Evolutionary conservation across 2,888 invertebrate species (phyloP).

Genomic region (Drosophila engyochracea): DNA sequence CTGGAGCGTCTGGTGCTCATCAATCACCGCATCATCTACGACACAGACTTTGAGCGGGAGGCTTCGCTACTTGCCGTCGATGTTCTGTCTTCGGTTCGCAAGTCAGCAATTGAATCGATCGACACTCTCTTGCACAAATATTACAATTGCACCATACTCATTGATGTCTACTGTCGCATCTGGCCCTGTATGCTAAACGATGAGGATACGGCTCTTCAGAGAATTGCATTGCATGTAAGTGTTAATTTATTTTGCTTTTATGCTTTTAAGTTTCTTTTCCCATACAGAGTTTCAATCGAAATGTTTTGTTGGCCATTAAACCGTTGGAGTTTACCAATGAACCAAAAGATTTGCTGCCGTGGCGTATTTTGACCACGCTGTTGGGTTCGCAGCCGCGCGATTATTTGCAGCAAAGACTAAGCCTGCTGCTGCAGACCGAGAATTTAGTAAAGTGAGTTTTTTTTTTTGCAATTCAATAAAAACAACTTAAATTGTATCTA

Average conservation of each 20-base stretch:
- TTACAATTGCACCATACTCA: slow-evolving; percentile 83
- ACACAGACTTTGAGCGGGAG: slow-evolving; percentile 83
- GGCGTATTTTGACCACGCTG: slow-evolving; percentile 83
- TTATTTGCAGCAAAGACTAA: slow-evolving; percentile 81
- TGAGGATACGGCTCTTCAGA: slow-evolving; percentile 78
- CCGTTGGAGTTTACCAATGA: slow-evolving; percentile 83
- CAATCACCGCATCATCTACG: slow-evolving; percentile 83
- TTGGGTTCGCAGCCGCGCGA: slow-evolving; percentile 79
- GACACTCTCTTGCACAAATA: slow-evolving; percentile 79
- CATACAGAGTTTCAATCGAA: slow-evolving; percentile 81
- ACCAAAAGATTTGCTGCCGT: slow-evolving; percentile 84
- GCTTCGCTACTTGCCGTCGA: slow-evolving; percentile 76
- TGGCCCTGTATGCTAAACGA: slow-evolving; percentile 82
- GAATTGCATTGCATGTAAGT: slow-evolving; percentile 79
- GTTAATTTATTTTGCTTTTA: background rate
- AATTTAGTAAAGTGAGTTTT: slow-evolving; percentile 52
- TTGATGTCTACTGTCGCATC: slow-evolving; percentile 84
- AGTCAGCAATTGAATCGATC: slow-evolving; percentile 76
- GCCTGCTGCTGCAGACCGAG: slow-evolving; percentile 67
- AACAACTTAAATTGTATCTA: too few species aligned
- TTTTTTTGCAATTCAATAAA: background rate
- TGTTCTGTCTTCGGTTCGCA: slow-evolving; percentile 79
- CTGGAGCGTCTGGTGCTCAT: slow-evolving; percentile 78
- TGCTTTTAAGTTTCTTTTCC: background rate
- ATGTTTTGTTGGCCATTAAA: slow-evolving; percentile 81